Base-by-base conservation (phyloP, 2,888 invertebrate species). In the Chrysolina americana region DNA sequence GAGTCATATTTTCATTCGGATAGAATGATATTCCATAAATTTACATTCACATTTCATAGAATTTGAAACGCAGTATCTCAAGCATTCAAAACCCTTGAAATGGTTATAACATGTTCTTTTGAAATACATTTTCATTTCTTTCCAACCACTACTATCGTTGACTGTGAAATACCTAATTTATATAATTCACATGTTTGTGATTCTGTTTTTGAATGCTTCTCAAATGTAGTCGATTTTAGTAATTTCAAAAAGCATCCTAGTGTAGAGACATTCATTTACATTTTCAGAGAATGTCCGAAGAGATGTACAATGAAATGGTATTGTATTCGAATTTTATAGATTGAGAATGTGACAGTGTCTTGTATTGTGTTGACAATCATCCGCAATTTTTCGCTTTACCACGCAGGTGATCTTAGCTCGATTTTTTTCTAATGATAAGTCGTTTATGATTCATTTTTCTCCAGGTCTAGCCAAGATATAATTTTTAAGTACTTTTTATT, bases 291-390 rank as follows among this genome's bases (percentile, higher is more conserved):
- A 93, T 93, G 92, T 93, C 93, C 91, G 93, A 93, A 92, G 93
- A 93, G 91, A 92, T 92, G 91, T 93, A 93, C 93, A 93, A 93
- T 92, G 92, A 93, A 90, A 93, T 93, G 93, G 93, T 93, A 93
- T 91, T 89, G 90, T 91, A 91, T 91, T 86, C 85, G 82, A 85
- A 86, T 86, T 85, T 81, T 82, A 77, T 80, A 74, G 79, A 81
- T 72, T 78, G 80, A 81, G 83, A 83, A 83, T 81, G 84, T 83
- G 72, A 80, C 78, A 81, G 82, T 83, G 80, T 81, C 78, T 59
- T 82, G 83, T 83, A 80, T 80, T 81, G 78, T 78, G 75, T 78
- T 66, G 69, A 75, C 64, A 50, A 73, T 75, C 21, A 71, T 74
- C 75, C 73, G 50, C 59, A 71, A 72, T 73, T 71, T 71, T 19